A percentile compares a stretch with the other conserved stretches of the same genome.
Evolutionary conservation across 2,888 invertebrate genomes (phyloP).

Genomic region (Xanthorhoe spadicearia): DNA sequence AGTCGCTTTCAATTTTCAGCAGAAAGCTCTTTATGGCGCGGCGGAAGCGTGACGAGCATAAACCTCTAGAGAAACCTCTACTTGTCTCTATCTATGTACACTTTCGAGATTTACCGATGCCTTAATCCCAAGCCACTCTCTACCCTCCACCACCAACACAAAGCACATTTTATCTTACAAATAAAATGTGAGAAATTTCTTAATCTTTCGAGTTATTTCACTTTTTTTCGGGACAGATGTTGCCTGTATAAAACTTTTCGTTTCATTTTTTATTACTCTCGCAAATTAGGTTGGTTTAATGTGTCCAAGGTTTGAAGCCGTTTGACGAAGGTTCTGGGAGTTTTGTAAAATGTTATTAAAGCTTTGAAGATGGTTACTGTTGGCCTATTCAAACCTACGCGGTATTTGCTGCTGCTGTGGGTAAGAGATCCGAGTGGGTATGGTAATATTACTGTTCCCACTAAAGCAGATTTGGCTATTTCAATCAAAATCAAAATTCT

Average conservation of each 20-base stretch:
- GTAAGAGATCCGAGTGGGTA: too few relatives aligned
- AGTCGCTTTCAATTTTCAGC: slow-evolving; percentile 82
- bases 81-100: slow-evolving; percentile 65
- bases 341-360: slow-evolving; percentile 5
- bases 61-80: slow-evolving; percentile 62
- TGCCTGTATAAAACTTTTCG: slow-evolving; percentile 63
- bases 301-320: slow-evolving; percentile 29
- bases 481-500: too few relatives aligned
- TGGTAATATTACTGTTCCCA: too few relatives aligned
- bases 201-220: slow-evolving; percentile 58
- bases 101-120: slow-evolving; percentile 58
- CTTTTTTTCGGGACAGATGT: slow-evolving; percentile 65
- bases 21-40: slow-evolving; percentile 76
- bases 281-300: slow-evolving; percentile 50
- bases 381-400: too few relatives aligned
- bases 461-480: too few relatives aligned
- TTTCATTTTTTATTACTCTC: slow-evolving; percentile 59
- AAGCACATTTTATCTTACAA: slow-evolving; percentile 36
- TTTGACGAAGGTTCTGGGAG: slow-evolving; percentile 20
- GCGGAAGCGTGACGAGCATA: slow-evolving; percentile 75
- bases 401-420: too few relatives aligned
- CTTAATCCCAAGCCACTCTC: slow-evolving; percentile 46
- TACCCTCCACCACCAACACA: slow-evolving; percentile 44
- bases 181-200: slow-evolving; percentile 49
- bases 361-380: not conserved